Conservation (phyloP, 2,113 vertebrate species). For the Cercocebus atys region DNA sequence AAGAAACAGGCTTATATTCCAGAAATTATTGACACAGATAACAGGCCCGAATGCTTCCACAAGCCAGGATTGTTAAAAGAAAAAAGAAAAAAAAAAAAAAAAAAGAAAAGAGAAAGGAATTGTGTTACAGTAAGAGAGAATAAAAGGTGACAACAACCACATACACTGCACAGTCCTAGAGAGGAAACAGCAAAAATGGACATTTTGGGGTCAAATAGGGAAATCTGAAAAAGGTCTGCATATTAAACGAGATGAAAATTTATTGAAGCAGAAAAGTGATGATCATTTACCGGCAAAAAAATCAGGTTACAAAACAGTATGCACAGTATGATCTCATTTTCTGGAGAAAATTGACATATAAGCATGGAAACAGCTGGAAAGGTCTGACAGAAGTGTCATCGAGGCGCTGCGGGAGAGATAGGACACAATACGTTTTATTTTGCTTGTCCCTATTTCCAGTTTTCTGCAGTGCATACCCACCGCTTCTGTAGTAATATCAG, state of each 20-base stretch:
- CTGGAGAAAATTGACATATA: conserved; percentile 30
- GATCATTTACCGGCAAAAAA: background rate
- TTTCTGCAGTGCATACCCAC: background rate
- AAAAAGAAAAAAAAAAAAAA: background rate
- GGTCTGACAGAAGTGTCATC: background rate
- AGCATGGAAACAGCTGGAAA: background rate
- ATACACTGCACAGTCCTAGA: background rate
- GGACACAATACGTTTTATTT: background rate
- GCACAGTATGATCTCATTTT: conserved; percentile 43
- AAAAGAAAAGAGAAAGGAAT: background rate
- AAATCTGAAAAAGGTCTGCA: conserved; percentile 18
- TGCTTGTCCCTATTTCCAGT: background rate
- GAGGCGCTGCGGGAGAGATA: background rate
- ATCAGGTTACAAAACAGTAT: conserved; percentile 42
- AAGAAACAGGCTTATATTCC: background rate
- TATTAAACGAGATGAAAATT: conserved; percentile 15
- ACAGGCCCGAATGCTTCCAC: background rate
- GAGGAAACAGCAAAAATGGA: background rate
- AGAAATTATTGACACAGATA: conserved; percentile 2
- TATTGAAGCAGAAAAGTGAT: conserved; percentile 26
- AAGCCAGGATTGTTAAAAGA: background rate
- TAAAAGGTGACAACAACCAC: background rate
- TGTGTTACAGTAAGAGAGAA: background rate
- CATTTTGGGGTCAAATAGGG: background rate
- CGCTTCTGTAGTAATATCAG: background rate